These are phyloP conservation scores for Carposina sasakii DNA, from an alignment of 1,140 invertebrate species.

Conservation along the genomic window DNA sequence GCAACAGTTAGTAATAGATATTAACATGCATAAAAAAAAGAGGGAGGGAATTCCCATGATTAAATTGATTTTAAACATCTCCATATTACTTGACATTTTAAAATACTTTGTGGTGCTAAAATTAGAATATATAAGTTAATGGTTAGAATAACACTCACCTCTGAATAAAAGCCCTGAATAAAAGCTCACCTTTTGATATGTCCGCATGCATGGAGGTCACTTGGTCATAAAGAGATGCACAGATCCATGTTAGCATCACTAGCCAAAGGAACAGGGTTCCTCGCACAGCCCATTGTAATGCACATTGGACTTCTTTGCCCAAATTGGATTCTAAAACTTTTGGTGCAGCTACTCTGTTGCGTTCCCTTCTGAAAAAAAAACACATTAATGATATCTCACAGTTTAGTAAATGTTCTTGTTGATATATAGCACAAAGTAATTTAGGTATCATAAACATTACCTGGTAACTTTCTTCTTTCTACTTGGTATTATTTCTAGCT, in stretches of 20 bases:
- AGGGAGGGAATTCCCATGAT: no score
- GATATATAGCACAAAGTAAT: no score
- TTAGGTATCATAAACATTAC: slow-evolving; percentile 20
- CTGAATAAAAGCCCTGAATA: no score
- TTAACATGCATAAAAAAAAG: no score
- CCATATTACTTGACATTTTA: no score
- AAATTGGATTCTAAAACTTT: slow-evolving; percentile 43
- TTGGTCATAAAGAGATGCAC: slow-evolving; percentile 59
- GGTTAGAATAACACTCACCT: no score
- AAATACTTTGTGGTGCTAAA: no score
- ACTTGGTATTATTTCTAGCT: slow-evolving; percentile 74
- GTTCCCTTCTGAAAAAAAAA: slow-evolving; percentile 43
- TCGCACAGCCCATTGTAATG: slow-evolving; percentile 53
- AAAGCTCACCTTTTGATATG: slow-evolving; percentile 52
- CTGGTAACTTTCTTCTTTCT: slow-evolving; percentile 73
- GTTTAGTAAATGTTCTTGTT: neutral
- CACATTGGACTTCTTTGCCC: slow-evolving; percentile 54
- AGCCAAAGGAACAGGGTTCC: slow-evolving; percentile 57
- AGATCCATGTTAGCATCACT: slow-evolving; percentile 62
- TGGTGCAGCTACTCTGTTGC: slow-evolving; percentile 31
- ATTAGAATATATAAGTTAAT: no score
- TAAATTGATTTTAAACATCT: no score
- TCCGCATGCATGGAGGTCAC: slow-evolving; percentile 50
- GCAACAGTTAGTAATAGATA: no score
- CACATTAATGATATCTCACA: neutral